phyloP scores from a whole-genome alignment of 1,140 invertebrate species.

The Homalodisca vitripennis region DNA sequence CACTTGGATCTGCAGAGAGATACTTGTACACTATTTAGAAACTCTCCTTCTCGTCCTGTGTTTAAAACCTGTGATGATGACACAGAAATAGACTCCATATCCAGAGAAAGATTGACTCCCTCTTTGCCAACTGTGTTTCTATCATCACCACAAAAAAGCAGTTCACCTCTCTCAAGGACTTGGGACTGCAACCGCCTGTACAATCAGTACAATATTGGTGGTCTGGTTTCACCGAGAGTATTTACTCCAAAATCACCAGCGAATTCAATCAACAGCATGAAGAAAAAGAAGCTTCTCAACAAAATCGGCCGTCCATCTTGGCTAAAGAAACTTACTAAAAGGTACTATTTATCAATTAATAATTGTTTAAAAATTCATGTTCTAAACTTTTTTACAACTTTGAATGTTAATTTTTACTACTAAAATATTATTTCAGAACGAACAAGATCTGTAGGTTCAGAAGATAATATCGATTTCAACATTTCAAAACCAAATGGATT shows the following conservation, averaged over 20 bases:
- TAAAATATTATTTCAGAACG: constrained; percentile 1
- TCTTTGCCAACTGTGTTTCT: constrained; percentile 4
- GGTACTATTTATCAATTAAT: too few species aligned
- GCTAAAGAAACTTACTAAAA: constrained; percentile 14
- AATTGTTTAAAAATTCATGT: too few species aligned
- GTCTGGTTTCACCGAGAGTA: neutral
- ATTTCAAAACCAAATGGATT: neutral
- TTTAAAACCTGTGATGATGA: neutral
- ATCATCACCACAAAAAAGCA: neutral
- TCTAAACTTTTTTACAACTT: too few species aligned
- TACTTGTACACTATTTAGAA: neutral
- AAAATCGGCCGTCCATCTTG: neutral
- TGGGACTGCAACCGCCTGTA: neutral
- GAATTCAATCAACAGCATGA: neutral
- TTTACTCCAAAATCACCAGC: neutral
- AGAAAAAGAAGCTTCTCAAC: neutral
- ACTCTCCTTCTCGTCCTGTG: neutral
- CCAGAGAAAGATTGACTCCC: neutral
- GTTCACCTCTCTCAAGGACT: neutral
- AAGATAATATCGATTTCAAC: neutral
- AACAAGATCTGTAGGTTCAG: neutral
- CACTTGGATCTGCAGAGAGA: neutral
- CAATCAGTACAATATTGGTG: neutral
- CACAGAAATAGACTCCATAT: neutral
- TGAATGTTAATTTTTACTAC: too few species aligned